These are phyloP conservation scores for Conus betulinus DNA, from an alignment of 1,140 invertebrate genomes.

Conservation along the genomic window DNA sequence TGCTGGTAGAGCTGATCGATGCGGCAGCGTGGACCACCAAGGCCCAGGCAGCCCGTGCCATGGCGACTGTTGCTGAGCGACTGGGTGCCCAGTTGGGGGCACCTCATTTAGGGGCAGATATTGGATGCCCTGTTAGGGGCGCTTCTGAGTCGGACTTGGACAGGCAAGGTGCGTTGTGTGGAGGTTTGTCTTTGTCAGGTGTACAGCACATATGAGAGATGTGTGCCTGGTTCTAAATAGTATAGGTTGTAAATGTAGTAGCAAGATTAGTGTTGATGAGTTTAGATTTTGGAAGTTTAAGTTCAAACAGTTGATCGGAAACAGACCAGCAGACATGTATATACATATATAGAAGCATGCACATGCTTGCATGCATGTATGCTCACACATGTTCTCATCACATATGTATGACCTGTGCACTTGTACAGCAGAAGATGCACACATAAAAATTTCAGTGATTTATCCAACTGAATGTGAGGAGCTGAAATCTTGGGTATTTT, in stretches of 20 bases:
- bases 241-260: neutral
- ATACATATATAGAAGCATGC: neutral
- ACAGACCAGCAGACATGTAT: neutral
- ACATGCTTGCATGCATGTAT: neutral
- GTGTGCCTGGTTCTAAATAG: neutral
- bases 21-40: constrained; percentile 92
- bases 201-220: neutral
- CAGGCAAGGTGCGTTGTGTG: constrained; percentile 81
- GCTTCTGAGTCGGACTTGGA: constrained; percentile 90
- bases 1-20: constrained; percentile 83
- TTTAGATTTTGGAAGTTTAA: neutral
- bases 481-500: too few relatives aligned
- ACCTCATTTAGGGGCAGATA: constrained; percentile 81
- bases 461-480: too few relatives aligned
- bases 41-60: constrained; percentile 88
- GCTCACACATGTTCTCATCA: too few relatives aligned
- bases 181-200: neutral
- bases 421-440: too few relatives aligned
- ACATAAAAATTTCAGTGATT: too few relatives aligned
- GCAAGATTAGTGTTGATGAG: neutral
- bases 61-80: constrained; percentile 87
- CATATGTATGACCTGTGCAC: neutral
- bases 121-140: constrained; percentile 83
- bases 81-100: constrained; percentile 82
- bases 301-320: neutral